Evolutionary conservation across 64 coral and sea anemone genomes (phyloP).

Genomic region (Pocillopora verrucosa): DNA sequence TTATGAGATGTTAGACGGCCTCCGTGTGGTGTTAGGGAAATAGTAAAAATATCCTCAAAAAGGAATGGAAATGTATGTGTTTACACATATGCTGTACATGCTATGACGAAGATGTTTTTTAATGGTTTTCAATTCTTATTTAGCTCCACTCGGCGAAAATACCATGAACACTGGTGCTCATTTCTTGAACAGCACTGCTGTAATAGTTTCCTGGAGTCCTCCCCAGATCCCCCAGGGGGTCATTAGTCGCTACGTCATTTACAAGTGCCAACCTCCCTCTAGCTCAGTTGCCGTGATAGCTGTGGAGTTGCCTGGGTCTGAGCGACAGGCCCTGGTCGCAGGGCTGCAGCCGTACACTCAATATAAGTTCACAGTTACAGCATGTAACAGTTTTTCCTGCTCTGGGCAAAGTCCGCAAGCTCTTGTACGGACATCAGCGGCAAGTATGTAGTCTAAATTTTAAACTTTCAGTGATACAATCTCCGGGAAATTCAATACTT

Average conservation of each 20-base stretch:
- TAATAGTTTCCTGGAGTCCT: conserved; percentile 57
- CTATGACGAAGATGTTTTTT: too few relatives aligned
- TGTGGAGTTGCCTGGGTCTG: conserved; percentile 35
- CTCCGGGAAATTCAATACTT: too few relatives aligned
- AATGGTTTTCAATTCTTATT: not conserved
- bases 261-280: conserved; percentile 52
- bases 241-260: conserved; percentile 61
- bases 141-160: conserved; percentile 64
- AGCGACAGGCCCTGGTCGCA: conserved; percentile 9
- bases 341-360: conserved; percentile 53
- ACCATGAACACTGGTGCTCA: conserved; percentile 46
- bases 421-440: conserved; percentile 41
- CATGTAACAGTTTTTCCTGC: conserved; percentile 85
- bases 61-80: too few relatives aligned
- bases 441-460: conserved; percentile 37
- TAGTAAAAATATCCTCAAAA: too few relatives aligned
- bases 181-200: conserved; percentile 43
- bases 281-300: conserved; percentile 45
- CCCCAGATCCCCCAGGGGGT: conserved; percentile 78
- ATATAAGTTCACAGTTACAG: conserved; percentile 80
- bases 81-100: too few relatives aligned
- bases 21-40: too few relatives aligned
- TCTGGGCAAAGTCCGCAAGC: conserved; percentile 55
- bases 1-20: too few relatives aligned
- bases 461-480: too few relatives aligned